These are phyloP conservation scores for Monochamus saltuarius DNA, from an alignment of 1,140 invertebrate species.

Conservation along the genomic window DNA sequence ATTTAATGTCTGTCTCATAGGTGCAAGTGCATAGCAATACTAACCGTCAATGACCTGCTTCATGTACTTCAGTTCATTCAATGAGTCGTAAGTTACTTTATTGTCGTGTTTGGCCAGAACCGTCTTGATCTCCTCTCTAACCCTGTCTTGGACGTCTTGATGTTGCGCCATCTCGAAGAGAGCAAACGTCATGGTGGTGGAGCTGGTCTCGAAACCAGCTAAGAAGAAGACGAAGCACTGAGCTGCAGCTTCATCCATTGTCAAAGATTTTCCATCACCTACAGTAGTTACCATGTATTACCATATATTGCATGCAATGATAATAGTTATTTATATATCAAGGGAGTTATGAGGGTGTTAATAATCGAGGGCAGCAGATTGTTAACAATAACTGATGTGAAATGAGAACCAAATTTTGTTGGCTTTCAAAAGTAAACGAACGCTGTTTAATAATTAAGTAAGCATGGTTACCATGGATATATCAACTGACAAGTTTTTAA, in stretches of 20 bases:
- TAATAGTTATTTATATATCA: no score
- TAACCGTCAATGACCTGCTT: conserved; percentile 50
- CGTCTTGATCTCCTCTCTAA: conserved; percentile 56
- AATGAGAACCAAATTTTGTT: no score
- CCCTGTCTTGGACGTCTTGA: conserved; percentile 56
- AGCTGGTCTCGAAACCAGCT: conserved; percentile 65
- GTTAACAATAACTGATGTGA: no score
- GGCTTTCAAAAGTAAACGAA: no score
- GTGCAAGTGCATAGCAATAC: no score
- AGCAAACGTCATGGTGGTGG: conserved; percentile 56
- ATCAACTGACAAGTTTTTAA: no score
- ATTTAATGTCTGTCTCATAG: no score
- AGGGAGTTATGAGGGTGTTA: no score
- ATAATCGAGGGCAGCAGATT: no score
- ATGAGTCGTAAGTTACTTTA: conserved; percentile 55
- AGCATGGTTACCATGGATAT: no score
- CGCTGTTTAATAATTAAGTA: no score
- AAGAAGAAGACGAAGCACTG: conserved; percentile 58
- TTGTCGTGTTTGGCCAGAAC: conserved; percentile 48
- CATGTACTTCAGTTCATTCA: conserved; percentile 50
- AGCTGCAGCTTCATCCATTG: conserved; percentile 48
- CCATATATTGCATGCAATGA: no score
- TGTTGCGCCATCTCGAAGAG: conserved; percentile 58
- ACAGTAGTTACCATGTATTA: neutral
- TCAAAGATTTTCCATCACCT: conserved; percentile 30